Percentiles rank a stretch among this genome's conserved stretches.
Conservation (phyloP, 37 sponge, comb jelly and placozoan genomes). For the Diacarnus erythraeanus region DNA sequence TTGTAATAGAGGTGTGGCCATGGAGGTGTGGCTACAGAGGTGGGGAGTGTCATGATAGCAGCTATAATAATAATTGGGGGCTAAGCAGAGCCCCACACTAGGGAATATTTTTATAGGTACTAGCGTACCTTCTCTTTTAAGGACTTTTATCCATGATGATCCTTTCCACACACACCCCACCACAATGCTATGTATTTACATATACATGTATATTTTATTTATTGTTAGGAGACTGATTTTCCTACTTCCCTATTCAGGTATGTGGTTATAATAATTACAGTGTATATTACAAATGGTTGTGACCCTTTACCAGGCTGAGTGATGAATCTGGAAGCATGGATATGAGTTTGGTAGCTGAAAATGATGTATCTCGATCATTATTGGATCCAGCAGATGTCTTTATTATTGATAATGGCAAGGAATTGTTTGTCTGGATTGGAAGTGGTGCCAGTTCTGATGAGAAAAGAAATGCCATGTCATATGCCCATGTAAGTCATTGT, state of each 20-base stretch:
- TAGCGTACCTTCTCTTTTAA: too few relatives aligned
- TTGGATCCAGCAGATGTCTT: constrained; percentile 80
- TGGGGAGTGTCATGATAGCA: too few relatives aligned
- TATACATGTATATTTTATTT: too few relatives aligned
- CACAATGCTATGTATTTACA: too few relatives aligned
- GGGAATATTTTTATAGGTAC: too few relatives aligned
- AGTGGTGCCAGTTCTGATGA: constrained; percentile 67
- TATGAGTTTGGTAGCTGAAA: constrained; percentile 53
- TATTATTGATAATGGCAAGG: constrained; percentile 70
- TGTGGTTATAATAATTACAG: background rate
- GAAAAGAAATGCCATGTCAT: constrained; percentile 74
- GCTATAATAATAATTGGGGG: too few relatives aligned
- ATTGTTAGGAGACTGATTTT: constrained; percentile 29
- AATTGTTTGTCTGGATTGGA: constrained; percentile 69
- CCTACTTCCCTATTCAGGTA: constrained; percentile 37
- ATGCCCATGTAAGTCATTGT: constrained; percentile 70
- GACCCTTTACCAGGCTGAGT: constrained; percentile 53
- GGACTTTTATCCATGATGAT: too few relatives aligned
- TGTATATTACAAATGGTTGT: background rate
- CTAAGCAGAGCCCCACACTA: too few relatives aligned
- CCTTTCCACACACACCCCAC: too few relatives aligned
- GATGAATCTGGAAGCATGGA: constrained; percentile 71
- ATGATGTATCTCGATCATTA: constrained; percentile 3
- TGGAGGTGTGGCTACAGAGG: too few relatives aligned
- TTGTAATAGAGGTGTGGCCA: too few relatives aligned